Percentiles rank a stretch among this genome's conserved stretches.
Conservation (phyloP, 2,797 vertebrate genomes). For the Echiichthys vipera region DNA sequence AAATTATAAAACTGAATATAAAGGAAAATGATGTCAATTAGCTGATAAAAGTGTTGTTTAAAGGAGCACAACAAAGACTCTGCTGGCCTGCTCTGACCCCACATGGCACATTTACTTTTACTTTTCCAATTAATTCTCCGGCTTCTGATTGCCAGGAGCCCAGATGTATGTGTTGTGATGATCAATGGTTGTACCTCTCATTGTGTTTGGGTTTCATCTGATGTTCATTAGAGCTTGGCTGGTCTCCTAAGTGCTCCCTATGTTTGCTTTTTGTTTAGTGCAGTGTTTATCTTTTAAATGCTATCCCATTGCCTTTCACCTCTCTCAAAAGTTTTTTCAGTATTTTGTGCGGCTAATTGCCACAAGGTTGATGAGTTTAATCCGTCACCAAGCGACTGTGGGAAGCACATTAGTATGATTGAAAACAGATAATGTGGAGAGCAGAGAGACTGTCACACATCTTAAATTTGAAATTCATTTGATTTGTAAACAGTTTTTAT, state of each 20-base stretch:
- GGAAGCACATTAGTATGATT: conserved; percentile 13
- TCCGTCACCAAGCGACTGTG: conserved; percentile 17
- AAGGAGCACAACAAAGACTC: conserved; percentile 8
- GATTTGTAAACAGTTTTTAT: conserved; percentile 10
- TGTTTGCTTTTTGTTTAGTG: conserved; percentile 29
- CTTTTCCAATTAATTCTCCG: conserved; percentile 54
- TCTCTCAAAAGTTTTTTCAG: conserved; percentile 16
- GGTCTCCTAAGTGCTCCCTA: background rate
- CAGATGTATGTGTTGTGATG: conserved; percentile 23
- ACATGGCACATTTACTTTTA: conserved; percentile 24
- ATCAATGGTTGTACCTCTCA: conserved; percentile 39
- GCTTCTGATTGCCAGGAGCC: conserved; percentile 24
- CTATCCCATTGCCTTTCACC: conserved; percentile 7
- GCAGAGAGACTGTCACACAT: conserved; percentile 19
- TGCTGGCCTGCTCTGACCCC: conserved; percentile 10
- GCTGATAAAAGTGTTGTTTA: conserved; percentile 20
- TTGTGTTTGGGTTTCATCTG: conserved; percentile 10
- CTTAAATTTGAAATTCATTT: conserved; percentile 7
- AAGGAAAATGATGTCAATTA: conserved; percentile 47
- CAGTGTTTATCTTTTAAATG: conserved; percentile 37
- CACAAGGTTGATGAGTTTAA: conserved; percentile 23
- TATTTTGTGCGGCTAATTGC: conserved; percentile 27
- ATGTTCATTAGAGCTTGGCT: conserved; percentile 36
- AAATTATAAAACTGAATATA: conserved; percentile 7
- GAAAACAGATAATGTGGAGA: conserved; percentile 26